Evolutionary conservation across 2,797 vertebrate species (phyloP).

Genomic region (Clarias pachynema): DNA sequence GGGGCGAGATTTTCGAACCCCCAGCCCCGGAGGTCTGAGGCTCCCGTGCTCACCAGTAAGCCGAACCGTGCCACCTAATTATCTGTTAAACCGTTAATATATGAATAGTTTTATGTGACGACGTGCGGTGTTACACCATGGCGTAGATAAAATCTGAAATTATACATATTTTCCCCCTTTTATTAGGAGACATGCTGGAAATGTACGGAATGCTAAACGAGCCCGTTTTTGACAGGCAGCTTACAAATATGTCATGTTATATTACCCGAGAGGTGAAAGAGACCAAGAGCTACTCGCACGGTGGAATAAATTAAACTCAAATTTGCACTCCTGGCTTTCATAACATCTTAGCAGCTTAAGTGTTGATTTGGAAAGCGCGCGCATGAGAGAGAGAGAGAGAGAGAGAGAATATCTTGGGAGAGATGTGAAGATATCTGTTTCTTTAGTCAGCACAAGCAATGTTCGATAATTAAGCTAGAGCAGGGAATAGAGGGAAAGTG

Average conservation of each 20-base stretch:
- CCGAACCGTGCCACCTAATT: too few relatives aligned
- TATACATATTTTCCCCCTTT: conserved; percentile 4
- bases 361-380: conserved; percentile 48
- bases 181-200: conserved; percentile 14
- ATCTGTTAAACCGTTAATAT: too few relatives aligned
- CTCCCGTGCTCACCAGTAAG: too few relatives aligned
- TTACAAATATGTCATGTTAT: conserved; percentile 67
- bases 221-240: conserved; percentile 58
- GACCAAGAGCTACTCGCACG: conserved; percentile 43
- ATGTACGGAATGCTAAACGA: conserved; percentile 51
- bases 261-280: conserved; percentile 58
- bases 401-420: conserved; percentile 27
- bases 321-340: conserved; percentile 61
- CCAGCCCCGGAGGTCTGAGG: too few relatives aligned
- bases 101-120: background rate
- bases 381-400: conserved; percentile 41
- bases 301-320: conserved; percentile 62
- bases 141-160: background rate
- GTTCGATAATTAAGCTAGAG: conserved; percentile 63
- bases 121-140: background rate
- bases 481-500: conserved; percentile 54
- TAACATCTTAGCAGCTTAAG: conserved; percentile 49
- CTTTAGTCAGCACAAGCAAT: conserved; percentile 71
- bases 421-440: conserved; percentile 50
- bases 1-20: too few relatives aligned